Base-by-base conservation (phyloP, 2,113 vertebrate species). In the Campylomormyrus tamandua region DNA sequence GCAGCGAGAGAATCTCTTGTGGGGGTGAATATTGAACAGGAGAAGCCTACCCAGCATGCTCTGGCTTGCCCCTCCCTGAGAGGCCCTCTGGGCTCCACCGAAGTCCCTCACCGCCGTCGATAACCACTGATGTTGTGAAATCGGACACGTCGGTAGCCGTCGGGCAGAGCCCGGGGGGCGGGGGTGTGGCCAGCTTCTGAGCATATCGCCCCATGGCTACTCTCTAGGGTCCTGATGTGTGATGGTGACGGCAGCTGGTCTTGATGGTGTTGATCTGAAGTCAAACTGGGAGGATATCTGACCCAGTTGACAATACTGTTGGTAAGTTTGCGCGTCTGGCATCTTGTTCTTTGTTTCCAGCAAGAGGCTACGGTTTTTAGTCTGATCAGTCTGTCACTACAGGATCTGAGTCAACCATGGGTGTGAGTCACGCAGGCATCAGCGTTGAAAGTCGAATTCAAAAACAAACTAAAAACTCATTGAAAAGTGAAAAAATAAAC, bases 231-330 rank as follows among this genome's bases (percentile, higher is more conserved):
- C n/a, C 80, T 80, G 89, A 56, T 87, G 89, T 90, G 89, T 80
- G 89, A 90, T 90, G 89, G 89, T 74, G 85, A 49, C 89, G 21
- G 66, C 11, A 11, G 85, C 48, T 27, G 89, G 85, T 90, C 85
- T 53, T 90, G 85, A 77, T 77, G 89, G 85, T 90, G 89, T 53
- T 90, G 46, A 52, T 77, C 89, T 50, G 66, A 66, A 74, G 45
- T 39, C 56, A 86, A 50, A 49, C 84, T 85, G 49, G 62, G 62
- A 77, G 85, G 31, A 27, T 77, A 24, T 83, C 7, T 15, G 88
- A 89, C 50, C 88, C 70, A 83, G 84, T 13, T 80, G 46, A 74
- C 85, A 49, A 45, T 45, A 87, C 89, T 24, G 46, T 87, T 50
- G 85, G 85, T 87, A 66, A 90, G 89, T 90, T 83, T 83, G 19